Percentiles rank a stretch among this genome's conserved stretches.
Evolutionary conservation across 2,797 vertebrate genomes (phyloP).

Genomic region (Mormyrus proboscirostris): DNA sequence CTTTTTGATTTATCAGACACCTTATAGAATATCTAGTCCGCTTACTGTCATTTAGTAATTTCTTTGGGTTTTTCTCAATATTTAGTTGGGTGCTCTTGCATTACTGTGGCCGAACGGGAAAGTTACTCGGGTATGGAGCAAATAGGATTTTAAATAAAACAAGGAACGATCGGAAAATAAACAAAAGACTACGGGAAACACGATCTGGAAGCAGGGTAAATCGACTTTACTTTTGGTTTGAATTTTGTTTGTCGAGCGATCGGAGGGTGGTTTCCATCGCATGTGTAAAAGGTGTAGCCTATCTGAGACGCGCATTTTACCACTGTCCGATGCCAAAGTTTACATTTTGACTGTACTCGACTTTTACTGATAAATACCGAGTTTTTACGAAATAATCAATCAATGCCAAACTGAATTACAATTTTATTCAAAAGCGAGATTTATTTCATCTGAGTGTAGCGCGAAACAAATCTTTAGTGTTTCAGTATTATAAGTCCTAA

Average conservation of each 20-base stretch:
- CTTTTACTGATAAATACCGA: not conserved
- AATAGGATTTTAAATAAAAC: not conserved
- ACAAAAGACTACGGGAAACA: not conserved
- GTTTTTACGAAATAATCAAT: not conserved
- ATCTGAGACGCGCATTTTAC: not conserved
- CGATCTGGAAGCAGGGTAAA: conserved; percentile 31
- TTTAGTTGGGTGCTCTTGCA: not conserved
- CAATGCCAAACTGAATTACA: not conserved
- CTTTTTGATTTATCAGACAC: conserved; percentile 34
- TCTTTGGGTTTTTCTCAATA: not conserved
- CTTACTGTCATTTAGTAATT: not conserved
- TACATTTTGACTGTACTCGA: not conserved
- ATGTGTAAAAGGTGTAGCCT: not conserved
- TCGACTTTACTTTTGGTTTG: conserved; percentile 30
- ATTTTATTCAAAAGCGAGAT: not conserved
- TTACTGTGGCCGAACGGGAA: not conserved
- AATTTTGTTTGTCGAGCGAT: not conserved
- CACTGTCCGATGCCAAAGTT: conserved; percentile 4
- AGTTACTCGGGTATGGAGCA: not conserved
- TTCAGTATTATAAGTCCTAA: not conserved
- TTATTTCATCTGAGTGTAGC: not conserved
- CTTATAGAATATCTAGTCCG: not conserved
- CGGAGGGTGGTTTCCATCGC: not conserved
- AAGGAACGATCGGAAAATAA: not conserved
- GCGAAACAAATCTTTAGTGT: not conserved